Base-by-base conservation (phyloP, 92 coral and sea anemone species). In the Scolanthus callimorphus region DNA sequence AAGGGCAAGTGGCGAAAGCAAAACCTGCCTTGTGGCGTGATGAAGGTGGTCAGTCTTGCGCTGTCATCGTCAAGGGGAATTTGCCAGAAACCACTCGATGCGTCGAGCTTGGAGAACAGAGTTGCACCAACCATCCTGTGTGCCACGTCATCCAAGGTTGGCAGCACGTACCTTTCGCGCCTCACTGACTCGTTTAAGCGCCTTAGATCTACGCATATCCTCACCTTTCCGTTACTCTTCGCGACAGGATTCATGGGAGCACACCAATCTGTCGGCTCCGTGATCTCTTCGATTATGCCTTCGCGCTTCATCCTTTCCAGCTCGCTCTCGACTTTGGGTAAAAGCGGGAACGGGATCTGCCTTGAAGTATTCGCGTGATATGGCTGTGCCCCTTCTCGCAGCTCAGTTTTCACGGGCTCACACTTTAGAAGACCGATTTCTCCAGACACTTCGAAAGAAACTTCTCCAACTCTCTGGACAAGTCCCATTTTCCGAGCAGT, bases 231-330 rank as follows among this genome's bases (percentile, higher is more conserved):
- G 47, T 71, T 60, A 17, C 56, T 50, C 27, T 71, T 71, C 11
- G 59, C 38, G 12, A 60, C 78, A 0, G 62, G 69, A 20, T 46
- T 56, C 41, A 70, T 62, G 22, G 70, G 78, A 17, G 78, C 61
- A 39, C 78, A 71, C 70, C 78, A 71, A 25, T 71, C 70, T 4
- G 70, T 71, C 13, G 78, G 70, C 53, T 71, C 53, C n/a, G 27
- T 71, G 4, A 71, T 37, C 31, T 60, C 70, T 61, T 71, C 78
- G 15, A 71, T 71, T 10, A 71, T 39, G 23, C 70, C 70, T 41
- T 60, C 70, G n/a, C 27, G 41, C 25, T 72, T 51, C 78, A 71
- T 71, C 29, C 78, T 31, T 37, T 71, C 23, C 15, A 71, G 57
- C 52, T 71, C 78, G 52, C 20, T 29, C 41, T 34, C 41, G 41